phyloP scores from a whole-genome alignment of 2,113 vertebrate species.

The Blennius ocellaris region DNA sequence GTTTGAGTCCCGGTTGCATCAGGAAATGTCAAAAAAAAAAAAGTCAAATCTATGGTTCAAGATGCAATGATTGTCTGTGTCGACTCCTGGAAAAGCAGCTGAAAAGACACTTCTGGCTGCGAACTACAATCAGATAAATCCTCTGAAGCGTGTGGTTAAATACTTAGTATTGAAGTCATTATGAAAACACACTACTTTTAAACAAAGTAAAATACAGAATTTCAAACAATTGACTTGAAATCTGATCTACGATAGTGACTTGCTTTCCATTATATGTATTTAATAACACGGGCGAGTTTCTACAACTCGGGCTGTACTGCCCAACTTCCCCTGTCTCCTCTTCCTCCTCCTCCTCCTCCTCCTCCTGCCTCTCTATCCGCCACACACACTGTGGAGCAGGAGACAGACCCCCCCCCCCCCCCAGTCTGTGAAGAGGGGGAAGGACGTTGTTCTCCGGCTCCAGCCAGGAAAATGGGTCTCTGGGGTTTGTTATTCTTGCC shows the following conservation, averaged over 20 bases:
- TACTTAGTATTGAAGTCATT: neutral
- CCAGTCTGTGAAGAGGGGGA: slow-evolving; percentile 68
- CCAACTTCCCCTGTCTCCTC: slow-evolving; percentile 37
- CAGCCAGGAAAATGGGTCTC: slow-evolving; percentile 90
- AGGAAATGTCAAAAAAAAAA: too few species aligned
- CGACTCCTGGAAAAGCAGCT: too few species aligned
- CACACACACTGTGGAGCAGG: slow-evolving; percentile 63
- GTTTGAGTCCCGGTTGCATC: too few species aligned
- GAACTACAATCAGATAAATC: neutral
- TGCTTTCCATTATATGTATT: slow-evolving; percentile 16
- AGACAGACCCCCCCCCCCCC: slow-evolving; percentile 58
- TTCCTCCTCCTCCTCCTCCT: neutral
- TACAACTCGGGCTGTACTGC: slow-evolving; percentile 36
- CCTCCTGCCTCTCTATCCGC: slow-evolving; percentile 40
- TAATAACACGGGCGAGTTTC: slow-evolving; percentile 53
- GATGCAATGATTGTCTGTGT: too few species aligned
- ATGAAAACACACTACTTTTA: neutral
- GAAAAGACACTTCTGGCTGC: neutral
- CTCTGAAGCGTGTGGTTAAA: neutral
- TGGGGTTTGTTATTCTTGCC: slow-evolving; percentile 89
- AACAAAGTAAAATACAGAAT: neutral
- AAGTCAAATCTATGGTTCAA: too few species aligned
- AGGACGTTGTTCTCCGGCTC: slow-evolving; percentile 90
- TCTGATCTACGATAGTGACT: neutral
- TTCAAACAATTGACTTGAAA: neutral